phyloP scores from a whole-genome alignment of 64 coral and sea anemone species.

The Stylophora pistillata region DNA sequence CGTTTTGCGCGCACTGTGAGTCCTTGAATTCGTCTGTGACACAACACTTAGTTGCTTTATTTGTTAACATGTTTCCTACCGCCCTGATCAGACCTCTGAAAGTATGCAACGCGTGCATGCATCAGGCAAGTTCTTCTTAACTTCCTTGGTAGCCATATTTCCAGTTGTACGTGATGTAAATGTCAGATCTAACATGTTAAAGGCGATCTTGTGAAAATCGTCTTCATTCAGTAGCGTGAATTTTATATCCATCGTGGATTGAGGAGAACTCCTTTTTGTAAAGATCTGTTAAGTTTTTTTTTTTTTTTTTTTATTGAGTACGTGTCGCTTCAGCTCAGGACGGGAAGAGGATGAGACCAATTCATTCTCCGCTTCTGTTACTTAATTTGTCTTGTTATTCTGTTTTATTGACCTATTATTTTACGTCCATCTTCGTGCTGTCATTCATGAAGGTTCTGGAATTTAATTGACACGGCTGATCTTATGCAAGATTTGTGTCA shows the following conservation, averaged over 20 bases:
- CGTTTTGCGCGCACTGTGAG: constrained; percentile 33
- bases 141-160: neutral
- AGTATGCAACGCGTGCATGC: constrained; percentile 74
- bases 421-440: neutral
- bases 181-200: neutral
- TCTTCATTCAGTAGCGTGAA: neutral
- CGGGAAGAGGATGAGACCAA: neutral
- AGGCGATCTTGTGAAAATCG: constrained; percentile 22
- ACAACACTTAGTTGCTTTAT: neutral
- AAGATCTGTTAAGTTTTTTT: neutral
- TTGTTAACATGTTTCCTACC: constrained; percentile 75
- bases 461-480: constrained; percentile 32
- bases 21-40: constrained; percentile 12
- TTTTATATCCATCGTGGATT: neutral
- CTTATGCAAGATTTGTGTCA: neutral
- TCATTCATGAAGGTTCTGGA: constrained; percentile 13
- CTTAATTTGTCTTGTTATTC: neutral
- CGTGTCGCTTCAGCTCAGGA: neutral
- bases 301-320: neutral
- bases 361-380: neutral
- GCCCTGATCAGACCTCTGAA: constrained; percentile 69
- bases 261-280: neutral
- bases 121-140: constrained; percentile 85
- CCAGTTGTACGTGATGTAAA: constrained; percentile 19
- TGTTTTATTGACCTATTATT: constrained; percentile 38